phyloP scores from a whole-genome alignment of 2,797 vertebrate genomes.

The Spizella passerina region DNA sequence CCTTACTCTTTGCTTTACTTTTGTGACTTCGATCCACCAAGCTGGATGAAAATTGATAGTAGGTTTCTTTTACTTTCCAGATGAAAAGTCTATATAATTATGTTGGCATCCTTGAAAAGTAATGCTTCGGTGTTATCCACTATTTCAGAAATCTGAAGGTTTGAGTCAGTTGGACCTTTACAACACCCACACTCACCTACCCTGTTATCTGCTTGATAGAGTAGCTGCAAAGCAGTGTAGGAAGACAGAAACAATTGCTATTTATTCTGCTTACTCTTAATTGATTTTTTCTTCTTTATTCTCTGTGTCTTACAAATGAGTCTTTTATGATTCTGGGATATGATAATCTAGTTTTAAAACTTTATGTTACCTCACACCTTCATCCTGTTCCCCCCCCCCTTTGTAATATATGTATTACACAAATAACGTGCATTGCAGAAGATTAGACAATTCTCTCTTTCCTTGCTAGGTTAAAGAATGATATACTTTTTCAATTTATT shows the following conservation, averaged over 20 bases:
- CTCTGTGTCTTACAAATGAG: slow-evolving; percentile 1
- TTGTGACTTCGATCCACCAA: background rate
- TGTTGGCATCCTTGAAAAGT: background rate
- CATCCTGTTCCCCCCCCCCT: slow-evolving; percentile 20
- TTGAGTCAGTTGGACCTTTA: slow-evolving; percentile 7
- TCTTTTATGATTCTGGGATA: slow-evolving; percentile 48
- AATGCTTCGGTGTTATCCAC: background rate
- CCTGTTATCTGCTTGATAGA: background rate
- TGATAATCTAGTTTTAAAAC: slow-evolving; percentile 42
- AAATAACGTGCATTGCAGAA: slow-evolving; percentile 32
- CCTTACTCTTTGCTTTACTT: background rate
- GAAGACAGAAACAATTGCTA: slow-evolving; percentile 21
- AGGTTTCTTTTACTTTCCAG: background rate
- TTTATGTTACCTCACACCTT: slow-evolving; percentile 7
- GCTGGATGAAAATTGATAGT: background rate
- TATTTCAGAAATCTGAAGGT: background rate
- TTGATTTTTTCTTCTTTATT: background rate
- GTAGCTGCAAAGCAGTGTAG: background rate
- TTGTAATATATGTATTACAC: slow-evolving; percentile 50
- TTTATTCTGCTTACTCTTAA: slow-evolving; percentile 48
- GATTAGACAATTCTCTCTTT: slow-evolving; percentile 42
- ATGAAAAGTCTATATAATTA: background rate
- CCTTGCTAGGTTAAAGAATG: slow-evolving; percentile 55
- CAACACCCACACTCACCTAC: background rate
- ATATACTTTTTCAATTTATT: slow-evolving; percentile 73